phyloP scores from a whole-genome alignment of 2,797 vertebrate genomes.

The Hypotaenidia okinawae region DNA sequence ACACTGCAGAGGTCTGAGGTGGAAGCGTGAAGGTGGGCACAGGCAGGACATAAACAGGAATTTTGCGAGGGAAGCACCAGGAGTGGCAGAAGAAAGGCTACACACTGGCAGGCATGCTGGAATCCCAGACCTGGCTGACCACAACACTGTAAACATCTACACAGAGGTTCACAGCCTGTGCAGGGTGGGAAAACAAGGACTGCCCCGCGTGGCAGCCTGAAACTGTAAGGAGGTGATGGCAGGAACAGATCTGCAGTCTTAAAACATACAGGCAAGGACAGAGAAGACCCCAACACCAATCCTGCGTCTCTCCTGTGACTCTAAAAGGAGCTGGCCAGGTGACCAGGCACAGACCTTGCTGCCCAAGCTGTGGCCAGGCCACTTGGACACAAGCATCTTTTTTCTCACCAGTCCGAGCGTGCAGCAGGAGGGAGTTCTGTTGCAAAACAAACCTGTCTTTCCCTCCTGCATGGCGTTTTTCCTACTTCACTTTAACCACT shows the following conservation, averaged over 20 bases:
- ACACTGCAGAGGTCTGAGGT: no score
- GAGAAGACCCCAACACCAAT: not conserved
- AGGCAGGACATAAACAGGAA: not conserved
- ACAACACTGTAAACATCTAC: fast-evolving
- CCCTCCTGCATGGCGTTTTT: not conserved
- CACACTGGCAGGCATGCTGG: not conserved
- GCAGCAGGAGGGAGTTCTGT: fast-evolving
- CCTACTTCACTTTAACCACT: not conserved
- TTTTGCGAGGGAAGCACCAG: not conserved
- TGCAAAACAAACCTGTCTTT: not conserved
- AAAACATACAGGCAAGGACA: not conserved
- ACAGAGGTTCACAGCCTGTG: not conserved
- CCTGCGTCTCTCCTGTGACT: not conserved
- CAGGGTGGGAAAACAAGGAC: not conserved
- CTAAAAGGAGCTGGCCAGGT: not conserved
- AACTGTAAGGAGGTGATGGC: not conserved
- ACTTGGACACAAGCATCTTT: not conserved
- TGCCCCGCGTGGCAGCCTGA: not conserved
- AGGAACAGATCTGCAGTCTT: not conserved
- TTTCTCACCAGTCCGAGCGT: fast-evolving
- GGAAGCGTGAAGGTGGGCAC: not conserved
- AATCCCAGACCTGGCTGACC: not conserved
- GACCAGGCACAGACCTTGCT: not conserved
- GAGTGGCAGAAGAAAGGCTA: not conserved
- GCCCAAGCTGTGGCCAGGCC: fast-evolving